Percentiles rank a stretch among this genome's conserved stretches.
Conservation (phyloP, 2,888 invertebrate species). For the Malthinus flaveolus region DNA sequence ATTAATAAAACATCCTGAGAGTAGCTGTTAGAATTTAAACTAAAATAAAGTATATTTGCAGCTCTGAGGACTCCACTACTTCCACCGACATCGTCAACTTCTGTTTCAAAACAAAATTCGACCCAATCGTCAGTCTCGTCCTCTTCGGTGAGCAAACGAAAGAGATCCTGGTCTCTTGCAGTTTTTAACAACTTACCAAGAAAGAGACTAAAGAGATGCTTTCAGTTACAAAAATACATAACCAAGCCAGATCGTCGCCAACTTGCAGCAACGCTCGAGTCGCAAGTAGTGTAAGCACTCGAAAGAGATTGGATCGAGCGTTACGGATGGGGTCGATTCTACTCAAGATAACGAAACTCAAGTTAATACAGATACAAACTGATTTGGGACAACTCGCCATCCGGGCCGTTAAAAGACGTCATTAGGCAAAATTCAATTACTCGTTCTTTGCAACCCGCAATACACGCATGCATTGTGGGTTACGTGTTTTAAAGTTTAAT, state of each 20-base stretch:
- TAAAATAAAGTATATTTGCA: too few relatives aligned
- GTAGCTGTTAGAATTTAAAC: too few relatives aligned
- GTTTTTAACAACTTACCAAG: slow-evolving; percentile 93
- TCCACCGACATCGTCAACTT: slow-evolving; percentile 34
- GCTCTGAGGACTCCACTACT: slow-evolving; percentile 44
- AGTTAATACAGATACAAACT: slow-evolving; percentile 50
- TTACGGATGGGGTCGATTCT: slow-evolving; percentile 44
- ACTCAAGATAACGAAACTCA: slow-evolving; percentile 51
- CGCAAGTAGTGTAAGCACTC: slow-evolving; percentile 58
- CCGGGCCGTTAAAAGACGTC: too few relatives aligned
- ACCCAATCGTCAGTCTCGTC: slow-evolving; percentile 15
- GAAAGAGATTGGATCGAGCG: slow-evolving; percentile 47
- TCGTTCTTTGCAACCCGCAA: too few relatives aligned
- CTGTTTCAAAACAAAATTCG: slow-evolving; percentile 37
- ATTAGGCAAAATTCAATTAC: too few relatives aligned
- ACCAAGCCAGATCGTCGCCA: slow-evolving; percentile 93
- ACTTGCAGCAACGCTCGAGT: slow-evolving; percentile 86
- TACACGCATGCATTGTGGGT: too few relatives aligned
- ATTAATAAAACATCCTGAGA: too few relatives aligned
- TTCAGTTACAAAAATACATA: slow-evolving; percentile 93
- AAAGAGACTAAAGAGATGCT: slow-evolving; percentile 90
- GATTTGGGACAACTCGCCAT: too few relatives aligned
- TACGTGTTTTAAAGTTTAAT: too few relatives aligned
- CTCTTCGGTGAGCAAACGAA: slow-evolving; percentile 63
- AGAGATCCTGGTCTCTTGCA: slow-evolving; percentile 92